These are phyloP conservation scores for Homalodisca vitripennis DNA, from an alignment of 1,140 invertebrate genomes.

Conservation along the genomic window DNA sequence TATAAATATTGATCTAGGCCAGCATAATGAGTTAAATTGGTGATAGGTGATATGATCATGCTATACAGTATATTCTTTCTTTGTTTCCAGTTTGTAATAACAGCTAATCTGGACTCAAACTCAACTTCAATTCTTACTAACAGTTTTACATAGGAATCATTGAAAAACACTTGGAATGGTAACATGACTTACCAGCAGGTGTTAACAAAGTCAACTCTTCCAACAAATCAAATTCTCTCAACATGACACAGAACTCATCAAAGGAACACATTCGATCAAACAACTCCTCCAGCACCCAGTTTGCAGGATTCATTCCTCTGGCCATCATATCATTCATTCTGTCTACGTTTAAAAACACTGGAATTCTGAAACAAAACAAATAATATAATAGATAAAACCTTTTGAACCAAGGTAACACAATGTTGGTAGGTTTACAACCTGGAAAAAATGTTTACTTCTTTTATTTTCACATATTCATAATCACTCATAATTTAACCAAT, in stretches of 20 bases:
- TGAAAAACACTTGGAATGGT: not conserved
- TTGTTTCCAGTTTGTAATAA: no score
- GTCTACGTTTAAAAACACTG: not conserved
- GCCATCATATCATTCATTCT: not conserved
- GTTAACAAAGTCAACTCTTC: conserved; percentile 1
- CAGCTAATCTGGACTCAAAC: not conserved
- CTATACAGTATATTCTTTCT: no score
- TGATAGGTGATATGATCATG: not conserved
- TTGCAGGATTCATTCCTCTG: not conserved
- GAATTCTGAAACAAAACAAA: conserved; percentile 5
- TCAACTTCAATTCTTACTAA: not conserved
- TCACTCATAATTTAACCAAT: no score
- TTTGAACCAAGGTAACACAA: no score
- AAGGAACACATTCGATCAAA: conserved; percentile 3
- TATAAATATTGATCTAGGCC: not conserved
- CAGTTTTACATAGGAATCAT: not conserved
- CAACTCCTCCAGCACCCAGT: conserved; percentile 8
- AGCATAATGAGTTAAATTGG: not conserved
- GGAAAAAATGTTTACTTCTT: no score
- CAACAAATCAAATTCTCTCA: conserved; percentile 12
- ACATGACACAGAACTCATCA: conserved; percentile 5
- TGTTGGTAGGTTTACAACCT: no score
- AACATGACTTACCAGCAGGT: not conserved
- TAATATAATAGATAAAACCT: no score
- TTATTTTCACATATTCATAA: no score